Base-by-base conservation (phyloP, 2,797 vertebrate species). In the Pelobates cultripes region DNA sequence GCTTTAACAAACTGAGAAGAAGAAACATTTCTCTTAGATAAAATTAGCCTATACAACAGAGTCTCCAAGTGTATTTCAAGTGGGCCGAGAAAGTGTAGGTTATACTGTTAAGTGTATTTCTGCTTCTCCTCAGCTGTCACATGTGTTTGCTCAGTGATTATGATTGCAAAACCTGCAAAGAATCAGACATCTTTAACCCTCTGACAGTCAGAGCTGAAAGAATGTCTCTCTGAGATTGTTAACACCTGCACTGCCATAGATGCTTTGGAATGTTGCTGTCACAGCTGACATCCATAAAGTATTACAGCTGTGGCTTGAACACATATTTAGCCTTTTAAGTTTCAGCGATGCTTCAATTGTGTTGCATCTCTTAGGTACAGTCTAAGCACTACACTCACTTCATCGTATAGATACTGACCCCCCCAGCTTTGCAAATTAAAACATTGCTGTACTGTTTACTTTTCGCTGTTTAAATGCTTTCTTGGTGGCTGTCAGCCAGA, bases 61-160 rank as follows among this genome's bases (percentile, higher is more conserved):
- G 15, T 61, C 57, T 61, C 4, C 12, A 64, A 40, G 61, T 64
- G 61, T 28, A 64, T 64, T 64, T 4, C 6, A 64, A 64, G 61
- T 40, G 17, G n/a, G 61, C 28, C 17, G 14, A 64, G 14, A 40
- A 40, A 64, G 2, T n/a, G 66, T 40, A 64, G n/a, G 61, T 64
- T 28, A 14, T 10, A 64, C 28, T 64, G 61, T 40, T 28, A 64
- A 28, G 61, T 64, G 28, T 28, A 64, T 64, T 6, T 40, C 61
- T 64, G 61, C 61, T 64, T 64, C 61, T 64, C 0, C 61, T 64
- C 61, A 64, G 61, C 17, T 64, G 61, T 64, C 61, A 64, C 17
- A 28, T 64, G 12, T 64, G 14, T 64, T 64, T 64, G 61, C 61
- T 40, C 61, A 28, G 61, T 64, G 17, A 61, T 64, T 64, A 64